A percentile compares a stretch with the other conserved stretches of the same genome.
Evolutionary conservation across 1,140 invertebrate genomes (phyloP).

Genomic region (Phymastichus coffea): DNA sequence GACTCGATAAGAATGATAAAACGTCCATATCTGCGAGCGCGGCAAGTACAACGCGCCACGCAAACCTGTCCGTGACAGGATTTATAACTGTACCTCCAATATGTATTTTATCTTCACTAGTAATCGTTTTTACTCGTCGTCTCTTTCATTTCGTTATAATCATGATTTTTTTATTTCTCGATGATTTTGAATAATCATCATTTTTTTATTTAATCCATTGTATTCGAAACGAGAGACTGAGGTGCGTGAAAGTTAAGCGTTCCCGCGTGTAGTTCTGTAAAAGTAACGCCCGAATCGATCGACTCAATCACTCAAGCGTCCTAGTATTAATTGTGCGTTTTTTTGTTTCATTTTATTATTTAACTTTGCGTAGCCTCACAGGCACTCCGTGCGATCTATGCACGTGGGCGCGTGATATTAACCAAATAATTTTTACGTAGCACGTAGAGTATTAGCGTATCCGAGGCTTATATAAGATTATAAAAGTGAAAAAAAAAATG

Average conservation of each 20-base stretch:
- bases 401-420: conserved; percentile 25
- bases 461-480: conserved; percentile 7
- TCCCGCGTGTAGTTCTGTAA: neutral
- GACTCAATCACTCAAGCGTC: conserved; percentile 16
- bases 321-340: conserved; percentile 23
- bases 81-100: conserved; percentile 17
- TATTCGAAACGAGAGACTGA: conserved; percentile 25
- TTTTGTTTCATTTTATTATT: conserved; percentile 19
- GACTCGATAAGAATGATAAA: conserved; percentile 3
- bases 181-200: too few species aligned
- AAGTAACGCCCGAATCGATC: conserved; percentile 1
- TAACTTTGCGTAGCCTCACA: conserved; percentile 7
- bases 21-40: conserved; percentile 20
- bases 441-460: conserved; percentile 20
- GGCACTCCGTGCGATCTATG: too few species aligned
- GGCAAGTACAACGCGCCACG: neutral
- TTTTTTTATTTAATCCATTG: conserved; percentile 11
- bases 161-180: neutral
- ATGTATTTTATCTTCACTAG: conserved; percentile 11
- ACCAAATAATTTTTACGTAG: conserved; percentile 27
- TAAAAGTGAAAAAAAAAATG: neutral
- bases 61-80: conserved; percentile 23
- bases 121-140: neutral
- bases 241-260: conserved; percentile 6
- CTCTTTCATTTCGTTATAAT: neutral